Evolutionary conservation across 2,113 vertebrate species (phyloP).

Genomic region (Haliaeetus leucogaster): DNA sequence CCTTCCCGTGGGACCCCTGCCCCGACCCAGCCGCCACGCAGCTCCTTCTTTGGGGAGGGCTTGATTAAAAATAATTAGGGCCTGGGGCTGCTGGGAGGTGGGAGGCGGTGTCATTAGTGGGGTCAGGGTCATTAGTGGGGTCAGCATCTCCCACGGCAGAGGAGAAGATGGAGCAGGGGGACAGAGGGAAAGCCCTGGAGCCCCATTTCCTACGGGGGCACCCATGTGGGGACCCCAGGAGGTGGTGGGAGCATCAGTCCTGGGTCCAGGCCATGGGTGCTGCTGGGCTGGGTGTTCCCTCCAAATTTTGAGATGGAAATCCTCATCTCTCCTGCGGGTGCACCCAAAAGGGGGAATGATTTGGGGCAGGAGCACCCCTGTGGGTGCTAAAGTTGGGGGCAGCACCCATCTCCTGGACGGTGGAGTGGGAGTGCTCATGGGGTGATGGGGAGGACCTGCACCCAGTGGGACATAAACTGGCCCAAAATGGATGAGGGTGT

Average conservation of each 20-base stretch:
- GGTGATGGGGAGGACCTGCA: background rate
- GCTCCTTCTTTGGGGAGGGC: background rate
- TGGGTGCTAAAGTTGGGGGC: background rate
- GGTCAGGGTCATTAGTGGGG: background rate
- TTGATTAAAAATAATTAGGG: background rate
- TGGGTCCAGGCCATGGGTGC: background rate
- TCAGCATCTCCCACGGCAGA: rapidly evolving
- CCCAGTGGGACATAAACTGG: rapidly evolving
- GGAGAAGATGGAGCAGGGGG: background rate
- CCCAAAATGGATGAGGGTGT: background rate
- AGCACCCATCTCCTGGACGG: background rate
- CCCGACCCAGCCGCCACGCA: rapidly evolving
- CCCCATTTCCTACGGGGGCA: background rate
- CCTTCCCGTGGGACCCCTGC: background rate
- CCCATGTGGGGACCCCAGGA: background rate
- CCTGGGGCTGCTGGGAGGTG: background rate
- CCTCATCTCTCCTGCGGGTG: background rate
- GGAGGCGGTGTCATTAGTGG: rapidly evolving
- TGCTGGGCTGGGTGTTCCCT: background rate
- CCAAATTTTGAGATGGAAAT: background rate
- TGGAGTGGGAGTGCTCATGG: background rate
- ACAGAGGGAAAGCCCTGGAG: background rate
- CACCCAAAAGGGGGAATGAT: background rate
- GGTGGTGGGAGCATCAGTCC: background rate
- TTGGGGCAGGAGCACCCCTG: background rate